These are phyloP conservation scores for Struthio camelus DNA, from an alignment of 2,113 vertebrate species.

Conservation along the genomic window DNA sequence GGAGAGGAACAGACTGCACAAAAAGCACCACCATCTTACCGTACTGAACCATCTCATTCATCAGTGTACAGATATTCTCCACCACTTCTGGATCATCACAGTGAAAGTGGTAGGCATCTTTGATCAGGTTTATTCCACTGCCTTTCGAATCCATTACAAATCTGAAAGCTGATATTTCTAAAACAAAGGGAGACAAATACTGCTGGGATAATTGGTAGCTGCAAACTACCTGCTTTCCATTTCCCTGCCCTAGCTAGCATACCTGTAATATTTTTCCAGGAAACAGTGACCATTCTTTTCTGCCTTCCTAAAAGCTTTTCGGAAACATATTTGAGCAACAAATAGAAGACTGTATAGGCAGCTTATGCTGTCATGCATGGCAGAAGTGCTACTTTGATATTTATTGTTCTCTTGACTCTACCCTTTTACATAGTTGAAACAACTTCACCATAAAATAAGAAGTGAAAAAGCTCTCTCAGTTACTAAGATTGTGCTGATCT, in stretches of 20 bases:
- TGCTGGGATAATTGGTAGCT: neutral
- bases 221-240: neutral
- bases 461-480: neutral
- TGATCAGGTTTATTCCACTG: constrained; percentile 53
- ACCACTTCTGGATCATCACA: constrained; percentile 58
- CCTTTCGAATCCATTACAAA: neutral
- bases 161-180: constrained; percentile 73
- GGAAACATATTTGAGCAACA: neutral
- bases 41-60: constrained; percentile 61
- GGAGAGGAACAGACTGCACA: neutral
- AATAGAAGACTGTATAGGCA: neutral
- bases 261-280: accelerated
- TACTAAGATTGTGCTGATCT: neutral
- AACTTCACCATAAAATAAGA: neutral
- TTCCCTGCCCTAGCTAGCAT: neutral
- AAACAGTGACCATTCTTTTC: neutral
- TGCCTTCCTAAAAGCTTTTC: neutral
- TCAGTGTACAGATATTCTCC: constrained; percentile 66
- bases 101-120: constrained; percentile 31
- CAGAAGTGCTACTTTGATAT: neutral
- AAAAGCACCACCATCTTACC: constrained; percentile 32
- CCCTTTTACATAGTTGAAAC: neutral
- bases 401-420: neutral
- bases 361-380: neutral
- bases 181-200: neutral